phyloP scores from a whole-genome alignment of 2,797 vertebrate genomes.

The Onychomys arenicola region DNA sequence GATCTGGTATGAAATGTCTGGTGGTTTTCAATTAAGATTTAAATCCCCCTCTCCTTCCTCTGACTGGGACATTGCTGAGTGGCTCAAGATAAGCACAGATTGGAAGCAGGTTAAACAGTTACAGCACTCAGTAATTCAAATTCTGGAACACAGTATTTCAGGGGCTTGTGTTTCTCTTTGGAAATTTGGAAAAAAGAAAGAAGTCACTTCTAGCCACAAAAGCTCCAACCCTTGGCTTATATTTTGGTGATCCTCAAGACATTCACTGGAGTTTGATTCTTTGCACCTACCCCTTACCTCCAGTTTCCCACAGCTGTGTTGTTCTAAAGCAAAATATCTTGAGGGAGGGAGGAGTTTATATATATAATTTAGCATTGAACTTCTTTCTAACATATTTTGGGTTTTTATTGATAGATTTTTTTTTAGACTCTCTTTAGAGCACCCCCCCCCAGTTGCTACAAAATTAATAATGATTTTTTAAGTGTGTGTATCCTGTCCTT shows the following conservation, averaged over 20 bases:
- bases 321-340: slow-evolving; percentile 1
- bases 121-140: neutral
- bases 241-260: neutral
- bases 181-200: slow-evolving; percentile 4
- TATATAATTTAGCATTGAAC: slow-evolving; percentile 46
- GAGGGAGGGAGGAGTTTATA: neutral
- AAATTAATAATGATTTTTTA: slow-evolving; percentile 61
- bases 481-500: slow-evolving; percentile 77
- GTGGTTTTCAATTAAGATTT: slow-evolving; percentile 70
- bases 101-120: neutral
- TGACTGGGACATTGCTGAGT: slow-evolving; percentile 24
- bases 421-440: slow-evolving; percentile 71
- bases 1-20: slow-evolving; percentile 54
- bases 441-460: slow-evolving; percentile 35
- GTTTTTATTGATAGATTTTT: neutral
- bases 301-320: neutral
- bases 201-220: neutral
- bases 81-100: neutral
- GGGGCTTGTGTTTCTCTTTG: slow-evolving; percentile 18
- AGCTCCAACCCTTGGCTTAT: neutral
- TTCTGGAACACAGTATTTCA: neutral
- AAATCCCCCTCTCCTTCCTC: slow-evolving; percentile 41
- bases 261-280: neutral
- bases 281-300: neutral
- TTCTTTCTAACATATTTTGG: slow-evolving; percentile 14